Conservation (phyloP, 2,113 vertebrate genomes). For the Phylloscopus trochiloides region DNA sequence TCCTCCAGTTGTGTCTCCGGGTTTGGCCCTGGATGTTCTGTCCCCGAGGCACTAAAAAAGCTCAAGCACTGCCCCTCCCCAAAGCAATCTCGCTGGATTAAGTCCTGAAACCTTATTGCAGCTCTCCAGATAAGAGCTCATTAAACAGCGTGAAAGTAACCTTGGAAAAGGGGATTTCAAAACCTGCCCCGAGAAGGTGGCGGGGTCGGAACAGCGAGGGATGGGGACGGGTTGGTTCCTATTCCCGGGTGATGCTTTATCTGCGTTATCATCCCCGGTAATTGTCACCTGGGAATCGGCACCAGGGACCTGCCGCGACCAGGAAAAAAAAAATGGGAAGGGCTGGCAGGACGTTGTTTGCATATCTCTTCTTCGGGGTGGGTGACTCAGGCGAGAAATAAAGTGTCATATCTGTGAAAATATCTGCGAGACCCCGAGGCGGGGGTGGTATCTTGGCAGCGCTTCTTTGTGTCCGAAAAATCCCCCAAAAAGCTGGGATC, state of each 20-base stretch:
- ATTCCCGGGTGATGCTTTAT: background rate
- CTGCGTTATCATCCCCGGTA: background rate
- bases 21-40: background rate
- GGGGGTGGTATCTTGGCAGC: background rate
- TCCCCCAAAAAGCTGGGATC: background rate
- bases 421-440: background rate
- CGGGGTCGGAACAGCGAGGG: background rate
- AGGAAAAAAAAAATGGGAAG: background rate
- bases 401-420: background rate
- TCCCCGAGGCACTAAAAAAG: background rate
- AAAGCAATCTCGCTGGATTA: background rate
- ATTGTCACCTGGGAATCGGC: background rate
- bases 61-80: background rate
- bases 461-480: background rate
- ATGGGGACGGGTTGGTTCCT: background rate
- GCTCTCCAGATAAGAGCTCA: slow-evolving; percentile 25
- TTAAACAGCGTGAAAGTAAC: slow-evolving; percentile 4
- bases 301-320: background rate
- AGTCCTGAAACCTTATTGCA: background rate
- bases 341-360: background rate
- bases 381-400: slow-evolving; percentile 1
- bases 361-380: background rate
- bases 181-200: background rate
- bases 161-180: slow-evolving; percentile 40
- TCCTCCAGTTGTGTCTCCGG: background rate